These are phyloP conservation scores for Euphydryas editha DNA, from an alignment of 2,888 invertebrate species.

Conservation along the genomic window DNA sequence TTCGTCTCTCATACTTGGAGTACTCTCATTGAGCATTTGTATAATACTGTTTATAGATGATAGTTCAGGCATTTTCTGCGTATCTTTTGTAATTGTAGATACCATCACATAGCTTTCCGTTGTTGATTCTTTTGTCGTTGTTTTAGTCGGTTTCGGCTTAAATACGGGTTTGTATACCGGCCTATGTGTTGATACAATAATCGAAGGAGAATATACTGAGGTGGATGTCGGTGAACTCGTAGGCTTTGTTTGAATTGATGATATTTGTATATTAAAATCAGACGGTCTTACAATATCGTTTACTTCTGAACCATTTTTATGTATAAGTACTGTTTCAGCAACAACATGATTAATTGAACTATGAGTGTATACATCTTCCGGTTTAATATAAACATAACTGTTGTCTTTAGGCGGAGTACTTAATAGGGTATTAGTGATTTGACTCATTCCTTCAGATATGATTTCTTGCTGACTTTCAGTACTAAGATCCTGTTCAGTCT, in stretches of 20 bases:
- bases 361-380: constrained; percentile 69
- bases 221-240: constrained; percentile 62
- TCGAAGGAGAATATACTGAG: constrained; percentile 58
- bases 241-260: constrained; percentile 78
- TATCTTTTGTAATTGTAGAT: constrained; percentile 81
- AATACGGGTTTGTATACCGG: constrained; percentile 81
- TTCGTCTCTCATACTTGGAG: constrained; percentile 69
- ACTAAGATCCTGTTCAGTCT: constrained; percentile 57
- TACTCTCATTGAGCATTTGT: constrained; percentile 84
- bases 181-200: constrained; percentile 70
- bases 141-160: constrained; percentile 76
- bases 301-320: constrained; percentile 82
- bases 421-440: constrained; percentile 81
- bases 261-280: constrained; percentile 78
- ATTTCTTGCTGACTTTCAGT: constrained; percentile 73
- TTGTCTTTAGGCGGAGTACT: constrained; percentile 75
- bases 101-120: constrained; percentile 83
- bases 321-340: constrained; percentile 86
- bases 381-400: constrained; percentile 60
- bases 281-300: constrained; percentile 77
- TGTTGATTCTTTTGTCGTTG: constrained; percentile 54
- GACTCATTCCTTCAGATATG: constrained; percentile 82
- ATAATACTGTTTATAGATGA: constrained; percentile 84
- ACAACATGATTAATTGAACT: constrained; percentile 84
- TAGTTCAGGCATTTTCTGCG: constrained; percentile 68